These are phyloP conservation scores for Cryptocheilus praepositus DNA, from an alignment of 2,888 invertebrate genomes.

Conservation along the genomic window DNA sequence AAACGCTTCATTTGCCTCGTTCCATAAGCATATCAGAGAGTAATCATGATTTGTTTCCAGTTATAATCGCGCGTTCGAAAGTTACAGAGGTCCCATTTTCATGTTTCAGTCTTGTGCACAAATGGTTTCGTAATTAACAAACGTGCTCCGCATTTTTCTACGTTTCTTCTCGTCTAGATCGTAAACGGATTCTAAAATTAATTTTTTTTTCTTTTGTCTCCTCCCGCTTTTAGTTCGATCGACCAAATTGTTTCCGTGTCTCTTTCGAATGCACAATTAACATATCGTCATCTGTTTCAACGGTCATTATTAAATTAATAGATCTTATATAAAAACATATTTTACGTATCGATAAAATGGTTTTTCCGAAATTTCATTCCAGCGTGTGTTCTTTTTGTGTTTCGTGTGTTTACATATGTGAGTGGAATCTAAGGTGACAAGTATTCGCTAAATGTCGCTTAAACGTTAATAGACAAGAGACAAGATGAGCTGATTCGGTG, in stretches of 20 bases:
- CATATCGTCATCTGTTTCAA: conserved; percentile 11
- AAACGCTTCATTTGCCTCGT: conserved; percentile 6
- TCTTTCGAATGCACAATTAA: conserved; percentile 45
- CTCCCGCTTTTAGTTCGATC: not conserved
- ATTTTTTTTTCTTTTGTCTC: too few species aligned
- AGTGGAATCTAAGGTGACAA: too few species aligned
- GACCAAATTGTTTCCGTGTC: conserved; percentile 9
- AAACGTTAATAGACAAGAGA: not conserved
- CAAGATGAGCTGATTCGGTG: conserved; percentile 1
- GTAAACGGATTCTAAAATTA: conserved; percentile 24
- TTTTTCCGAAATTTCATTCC: too few species aligned
- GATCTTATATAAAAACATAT: conserved; percentile 1
- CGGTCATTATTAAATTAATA: not conserved
- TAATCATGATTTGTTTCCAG: conserved; percentile 46
- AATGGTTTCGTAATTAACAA: conserved; percentile 15
- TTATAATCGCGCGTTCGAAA: conserved; percentile 61
- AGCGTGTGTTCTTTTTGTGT: too few species aligned
- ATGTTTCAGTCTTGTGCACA: conserved; percentile 55
- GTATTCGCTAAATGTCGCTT: too few species aligned
- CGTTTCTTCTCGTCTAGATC: not conserved
- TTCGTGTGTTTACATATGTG: too few species aligned
- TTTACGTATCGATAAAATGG: too few species aligned
- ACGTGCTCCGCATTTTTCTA: conserved; percentile 11
- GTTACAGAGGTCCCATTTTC: conserved; percentile 54
- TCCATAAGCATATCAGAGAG: conserved; percentile 58